Evolutionary conservation across 2,888 invertebrate species (phyloP).

Genomic region (Agrilus biguttatus): DNA sequence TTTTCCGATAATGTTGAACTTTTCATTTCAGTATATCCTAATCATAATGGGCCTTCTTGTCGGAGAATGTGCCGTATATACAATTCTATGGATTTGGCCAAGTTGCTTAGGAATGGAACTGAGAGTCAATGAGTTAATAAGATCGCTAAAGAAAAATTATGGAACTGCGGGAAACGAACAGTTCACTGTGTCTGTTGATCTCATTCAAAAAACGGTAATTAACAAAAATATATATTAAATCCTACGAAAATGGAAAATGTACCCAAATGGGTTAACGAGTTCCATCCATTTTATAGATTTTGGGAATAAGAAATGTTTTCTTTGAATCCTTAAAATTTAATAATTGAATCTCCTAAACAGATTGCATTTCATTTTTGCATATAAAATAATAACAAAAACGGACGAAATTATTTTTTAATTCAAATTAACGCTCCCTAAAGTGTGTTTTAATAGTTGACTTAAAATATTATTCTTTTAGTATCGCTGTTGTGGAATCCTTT

Average conservation of each 20-base stretch:
- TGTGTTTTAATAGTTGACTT: neutral
- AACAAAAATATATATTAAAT: neutral
- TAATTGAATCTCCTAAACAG: no score
- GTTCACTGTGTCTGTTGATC: conserved; percentile 68
- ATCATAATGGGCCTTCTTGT: conserved; percentile 51
- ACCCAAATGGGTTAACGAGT: neutral
- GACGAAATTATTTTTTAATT: no score
- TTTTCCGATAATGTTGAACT: neutral
- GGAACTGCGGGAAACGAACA: conserved; percentile 60
- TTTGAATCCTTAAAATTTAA: no score
- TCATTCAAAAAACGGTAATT: conserved; percentile 50
- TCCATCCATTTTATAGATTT: no score
- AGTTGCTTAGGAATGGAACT: conserved; percentile 60
- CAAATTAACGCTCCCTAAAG: no score
- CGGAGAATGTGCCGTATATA: conserved; percentile 56
- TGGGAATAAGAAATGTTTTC: no score
- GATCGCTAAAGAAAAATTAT: conserved; percentile 59
- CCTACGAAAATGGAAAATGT: neutral
- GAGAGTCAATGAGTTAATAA: conserved; percentile 51
- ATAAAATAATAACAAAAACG: no score
- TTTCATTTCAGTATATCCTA: conserved; percentile 49
- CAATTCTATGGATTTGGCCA: conserved; percentile 61
- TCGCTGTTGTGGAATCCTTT: conserved; percentile 66
- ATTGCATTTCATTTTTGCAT: no score
- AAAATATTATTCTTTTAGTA: conserved; percentile 36